These are phyloP conservation scores for Portevinia maculata DNA, from an alignment of 2,888 invertebrate genomes.

Conservation along the genomic window DNA sequence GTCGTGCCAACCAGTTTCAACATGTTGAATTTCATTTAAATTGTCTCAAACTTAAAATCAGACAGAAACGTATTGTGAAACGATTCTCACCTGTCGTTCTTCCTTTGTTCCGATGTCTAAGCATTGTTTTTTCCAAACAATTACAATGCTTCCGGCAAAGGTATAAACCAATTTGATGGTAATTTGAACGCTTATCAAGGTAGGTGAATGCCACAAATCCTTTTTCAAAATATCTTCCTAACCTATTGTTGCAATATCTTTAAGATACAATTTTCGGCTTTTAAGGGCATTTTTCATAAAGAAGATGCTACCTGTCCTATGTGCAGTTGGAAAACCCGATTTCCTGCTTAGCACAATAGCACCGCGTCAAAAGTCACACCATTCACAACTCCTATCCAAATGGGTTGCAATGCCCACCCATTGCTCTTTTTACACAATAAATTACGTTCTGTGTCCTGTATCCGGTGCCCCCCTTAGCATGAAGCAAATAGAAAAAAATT, in stretches of 20 bases:
- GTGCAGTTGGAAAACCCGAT: slow-evolving; percentile 57
- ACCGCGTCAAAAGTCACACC: slow-evolving; percentile 51
- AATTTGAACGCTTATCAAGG: slow-evolving; percentile 52
- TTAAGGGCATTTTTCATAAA: slow-evolving; percentile 7
- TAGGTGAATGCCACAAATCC: slow-evolving; percentile 51
- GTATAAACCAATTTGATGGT: slow-evolving; percentile 47
- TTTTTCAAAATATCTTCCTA: slow-evolving; percentile 35
- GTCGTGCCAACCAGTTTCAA: too few relatives aligned
- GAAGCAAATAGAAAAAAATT: slow-evolving; percentile 15
- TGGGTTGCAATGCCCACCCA: slow-evolving; percentile 29
- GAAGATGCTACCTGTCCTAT: slow-evolving; percentile 54
- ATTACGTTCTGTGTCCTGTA: slow-evolving; percentile 31
- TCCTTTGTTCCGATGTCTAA: too few relatives aligned
- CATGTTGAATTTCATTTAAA: too few relatives aligned
- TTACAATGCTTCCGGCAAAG: too few relatives aligned
- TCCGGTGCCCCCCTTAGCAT: slow-evolving; percentile 33
- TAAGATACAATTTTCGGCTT: slow-evolving; percentile 29
- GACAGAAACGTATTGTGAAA: too few relatives aligned
- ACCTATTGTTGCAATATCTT: slow-evolving; percentile 16
- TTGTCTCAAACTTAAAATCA: too few relatives aligned
- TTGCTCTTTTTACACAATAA: slow-evolving; percentile 47
- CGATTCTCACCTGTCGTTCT: too few relatives aligned
- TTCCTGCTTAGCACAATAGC: slow-evolving; percentile 48
- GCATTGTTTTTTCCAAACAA: too few relatives aligned
- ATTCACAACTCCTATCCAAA: neutral